These are phyloP conservation scores for Fopius arisanus DNA, from an alignment of 1,140 invertebrate species.

Conservation along the genomic window DNA sequence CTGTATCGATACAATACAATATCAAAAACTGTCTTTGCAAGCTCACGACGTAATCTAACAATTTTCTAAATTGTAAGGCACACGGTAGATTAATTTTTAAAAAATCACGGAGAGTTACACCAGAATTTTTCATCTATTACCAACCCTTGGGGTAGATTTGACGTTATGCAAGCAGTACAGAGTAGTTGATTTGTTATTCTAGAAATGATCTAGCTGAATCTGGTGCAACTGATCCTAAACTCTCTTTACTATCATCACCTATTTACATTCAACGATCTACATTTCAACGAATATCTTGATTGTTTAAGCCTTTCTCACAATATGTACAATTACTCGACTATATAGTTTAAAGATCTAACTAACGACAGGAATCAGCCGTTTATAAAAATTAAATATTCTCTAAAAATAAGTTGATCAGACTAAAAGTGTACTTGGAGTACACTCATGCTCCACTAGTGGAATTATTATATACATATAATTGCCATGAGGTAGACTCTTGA, in stretches of 20 bases:
- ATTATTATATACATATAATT: conserved; percentile 14
- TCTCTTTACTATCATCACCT: neutral
- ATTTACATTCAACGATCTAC: conserved; percentile 14
- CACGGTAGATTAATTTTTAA: neutral
- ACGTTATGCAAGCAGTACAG: no score
- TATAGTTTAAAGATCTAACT: neutral
- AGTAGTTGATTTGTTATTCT: neutral
- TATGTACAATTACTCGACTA: conserved; percentile 15
- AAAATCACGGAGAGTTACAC: no score
- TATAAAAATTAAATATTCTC: conserved; percentile 5
- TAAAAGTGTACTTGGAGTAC: neutral
- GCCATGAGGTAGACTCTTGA: conserved; percentile 26
- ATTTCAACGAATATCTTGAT: neutral
- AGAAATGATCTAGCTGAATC: neutral
- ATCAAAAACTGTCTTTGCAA: neutral
- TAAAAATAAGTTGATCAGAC: neutral
- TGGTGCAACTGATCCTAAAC: neutral
- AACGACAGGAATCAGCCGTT: neutral
- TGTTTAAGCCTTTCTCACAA: neutral
- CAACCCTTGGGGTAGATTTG: neutral
- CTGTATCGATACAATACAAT: neutral
- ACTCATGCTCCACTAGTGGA: neutral
- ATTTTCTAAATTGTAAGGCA: neutral
- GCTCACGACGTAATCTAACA: neutral
- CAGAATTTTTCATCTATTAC: no score